Conservation (phyloP, 2,113 vertebrate genomes). For the Tyto alba region DNA sequence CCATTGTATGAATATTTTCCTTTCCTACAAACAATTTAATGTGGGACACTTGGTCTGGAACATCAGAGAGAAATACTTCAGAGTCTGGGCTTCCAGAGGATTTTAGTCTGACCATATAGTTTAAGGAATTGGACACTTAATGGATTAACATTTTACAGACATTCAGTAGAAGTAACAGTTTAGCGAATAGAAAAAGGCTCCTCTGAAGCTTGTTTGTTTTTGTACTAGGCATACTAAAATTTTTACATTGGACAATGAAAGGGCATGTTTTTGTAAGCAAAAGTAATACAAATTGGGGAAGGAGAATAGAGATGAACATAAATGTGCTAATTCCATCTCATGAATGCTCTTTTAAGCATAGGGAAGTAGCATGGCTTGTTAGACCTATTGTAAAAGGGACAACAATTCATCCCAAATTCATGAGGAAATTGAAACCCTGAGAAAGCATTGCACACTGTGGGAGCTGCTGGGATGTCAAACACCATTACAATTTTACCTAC, state of each 20-base stretch:
- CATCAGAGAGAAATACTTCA: constrained; percentile 9
- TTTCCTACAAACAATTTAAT: background rate
- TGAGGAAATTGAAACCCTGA: accelerated
- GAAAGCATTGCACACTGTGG: background rate
- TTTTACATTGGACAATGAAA: background rate
- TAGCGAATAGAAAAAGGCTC: background rate
- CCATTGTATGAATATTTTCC: constrained; percentile 26
- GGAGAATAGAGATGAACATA: background rate
- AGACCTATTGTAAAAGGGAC: background rate
- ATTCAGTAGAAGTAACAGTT: background rate
- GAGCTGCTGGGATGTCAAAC: background rate
- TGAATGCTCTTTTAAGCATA: background rate
- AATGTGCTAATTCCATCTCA: background rate
- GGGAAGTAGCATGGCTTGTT: background rate
- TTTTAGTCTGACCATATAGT: background rate
- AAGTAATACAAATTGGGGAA: background rate
- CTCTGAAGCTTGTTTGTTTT: background rate
- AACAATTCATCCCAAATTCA: background rate
- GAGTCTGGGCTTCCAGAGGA: background rate
- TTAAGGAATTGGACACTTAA: background rate
- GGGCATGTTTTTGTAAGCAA: background rate
- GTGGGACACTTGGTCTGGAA: constrained; percentile 1
- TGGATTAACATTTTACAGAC: constrained; percentile 10
- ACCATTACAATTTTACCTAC: background rate
- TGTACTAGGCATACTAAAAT: background rate